Conservation (phyloP, 2,888 invertebrate species). For the Imbricaverruca yamaguchii region DNA sequence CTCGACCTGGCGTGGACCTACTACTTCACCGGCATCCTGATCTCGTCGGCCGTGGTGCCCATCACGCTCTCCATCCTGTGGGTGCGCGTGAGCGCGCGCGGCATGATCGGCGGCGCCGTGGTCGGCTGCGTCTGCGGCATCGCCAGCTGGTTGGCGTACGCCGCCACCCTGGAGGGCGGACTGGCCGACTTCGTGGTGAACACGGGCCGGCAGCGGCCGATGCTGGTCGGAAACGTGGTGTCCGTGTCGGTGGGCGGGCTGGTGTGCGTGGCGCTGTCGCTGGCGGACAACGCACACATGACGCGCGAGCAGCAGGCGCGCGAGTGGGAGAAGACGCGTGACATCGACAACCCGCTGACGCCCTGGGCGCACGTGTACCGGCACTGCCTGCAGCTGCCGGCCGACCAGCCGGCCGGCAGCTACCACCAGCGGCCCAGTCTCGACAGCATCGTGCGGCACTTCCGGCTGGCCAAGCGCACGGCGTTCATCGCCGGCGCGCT, state of each 20-base stretch:
- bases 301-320: constrained; percentile 24
- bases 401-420: neutral
- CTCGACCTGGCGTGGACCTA: constrained; percentile 41
- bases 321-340: constrained; percentile 42
- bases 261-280: constrained; percentile 36
- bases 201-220: constrained; percentile 39
- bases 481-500: constrained; percentile 25
- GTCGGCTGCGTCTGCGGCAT: constrained; percentile 39
- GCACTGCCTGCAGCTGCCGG: neutral
- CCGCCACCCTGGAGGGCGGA: constrained; percentile 39
- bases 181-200: constrained; percentile 36
- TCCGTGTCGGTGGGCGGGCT: constrained; percentile 39
- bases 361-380: constrained; percentile 41
- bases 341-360: constrained; percentile 43
- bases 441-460: neutral
- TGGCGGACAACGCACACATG: neutral
- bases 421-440: neutral
- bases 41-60: constrained; percentile 42
- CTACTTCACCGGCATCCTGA: constrained; percentile 42
- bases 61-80: constrained; percentile 41
- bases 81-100: constrained; percentile 39
- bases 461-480: constrained; percentile 23
- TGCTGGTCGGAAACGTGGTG: constrained; percentile 41
- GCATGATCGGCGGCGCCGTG: constrained; percentile 40
- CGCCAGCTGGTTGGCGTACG: constrained; percentile 39